These are phyloP conservation scores for Psophia crepitans DNA, from an alignment of 2,113 vertebrate species.

Conservation along the genomic window DNA sequence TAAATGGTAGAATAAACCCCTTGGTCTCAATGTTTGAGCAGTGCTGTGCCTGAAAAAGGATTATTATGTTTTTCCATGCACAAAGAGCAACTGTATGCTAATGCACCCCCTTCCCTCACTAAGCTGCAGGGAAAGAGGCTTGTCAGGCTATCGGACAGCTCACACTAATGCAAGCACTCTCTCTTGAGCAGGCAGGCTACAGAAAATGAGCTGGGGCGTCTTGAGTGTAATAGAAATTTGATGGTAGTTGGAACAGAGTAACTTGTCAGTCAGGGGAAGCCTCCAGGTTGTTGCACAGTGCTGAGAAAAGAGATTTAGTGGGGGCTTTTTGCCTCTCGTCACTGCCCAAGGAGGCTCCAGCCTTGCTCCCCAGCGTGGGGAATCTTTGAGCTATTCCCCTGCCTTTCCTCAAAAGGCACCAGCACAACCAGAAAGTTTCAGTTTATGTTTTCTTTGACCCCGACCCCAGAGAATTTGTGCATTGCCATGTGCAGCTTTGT, in stretches of 20 bases:
- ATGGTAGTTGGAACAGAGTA: background rate
- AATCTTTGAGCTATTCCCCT: fast-evolving
- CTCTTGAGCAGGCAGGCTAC: background rate
- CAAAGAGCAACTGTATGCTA: conserved; percentile 54
- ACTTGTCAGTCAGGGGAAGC: background rate
- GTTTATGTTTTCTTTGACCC: background rate
- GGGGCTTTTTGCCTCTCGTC: background rate
- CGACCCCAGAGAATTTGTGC: background rate
- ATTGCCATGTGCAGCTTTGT: background rate
- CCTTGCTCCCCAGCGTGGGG: too few relatives aligned
- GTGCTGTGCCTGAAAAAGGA: background rate
- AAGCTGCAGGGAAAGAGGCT: conserved; percentile 1
- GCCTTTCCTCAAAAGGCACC: background rate
- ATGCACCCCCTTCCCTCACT: background rate
- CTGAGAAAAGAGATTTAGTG: background rate
- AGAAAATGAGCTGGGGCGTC: background rate
- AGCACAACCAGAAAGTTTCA: background rate
- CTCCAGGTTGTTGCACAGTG: background rate
- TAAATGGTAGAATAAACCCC: background rate
- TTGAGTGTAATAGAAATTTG: background rate
- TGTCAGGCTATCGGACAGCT: conserved; percentile 34
- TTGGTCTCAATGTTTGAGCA: background rate
- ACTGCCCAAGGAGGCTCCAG: background rate
- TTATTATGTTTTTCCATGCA: background rate
- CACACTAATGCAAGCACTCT: background rate